Conservation (phyloP, 2,888 invertebrate species). For the Phengaris alcon region DNA sequence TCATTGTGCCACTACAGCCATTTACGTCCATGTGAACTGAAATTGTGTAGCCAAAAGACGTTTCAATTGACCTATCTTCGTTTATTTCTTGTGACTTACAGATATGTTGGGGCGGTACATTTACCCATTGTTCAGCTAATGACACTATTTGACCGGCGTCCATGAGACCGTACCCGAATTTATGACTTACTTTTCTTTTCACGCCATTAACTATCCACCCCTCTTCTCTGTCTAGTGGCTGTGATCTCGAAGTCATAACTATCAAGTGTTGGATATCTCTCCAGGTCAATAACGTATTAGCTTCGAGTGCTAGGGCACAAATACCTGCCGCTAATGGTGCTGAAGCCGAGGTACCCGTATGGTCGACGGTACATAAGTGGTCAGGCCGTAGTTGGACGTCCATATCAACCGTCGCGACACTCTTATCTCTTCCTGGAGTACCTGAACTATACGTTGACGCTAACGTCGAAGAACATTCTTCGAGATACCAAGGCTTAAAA, state of each 20-base stretch:
- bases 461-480: slow-evolving; percentile 98
- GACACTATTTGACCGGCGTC: slow-evolving; percentile 96
- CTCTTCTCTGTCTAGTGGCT: slow-evolving; percentile 92
- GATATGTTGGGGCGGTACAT: slow-evolving; percentile 96
- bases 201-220: slow-evolving; percentile 97
- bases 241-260: slow-evolving; percentile 92
- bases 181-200: slow-evolving; percentile 95
- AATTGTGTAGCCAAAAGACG: slow-evolving; percentile 86
- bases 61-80: slow-evolving; percentile 89
- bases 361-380: slow-evolving; percentile 93
- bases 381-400: slow-evolving; percentile 91
- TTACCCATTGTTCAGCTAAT: slow-evolving; percentile 95
- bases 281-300: slow-evolving; percentile 96
- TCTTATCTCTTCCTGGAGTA: slow-evolving; percentile 93
- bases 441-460: slow-evolving; percentile 99
- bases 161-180: slow-evolving; percentile 99
- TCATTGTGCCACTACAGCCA: slow-evolving; percentile 92
- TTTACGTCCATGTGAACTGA: slow-evolving; percentile 93
- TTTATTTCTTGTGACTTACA: slow-evolving; percentile 94
- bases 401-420: slow-evolving; percentile 95
- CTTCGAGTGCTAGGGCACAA: slow-evolving; percentile 94
- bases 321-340: slow-evolving; percentile 98
- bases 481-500: slow-evolving; percentile 98
- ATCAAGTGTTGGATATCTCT: slow-evolving; percentile 98
- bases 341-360: slow-evolving; percentile 95